A percentile compares a stretch with the other conserved stretches of the same genome.
Evolutionary conservation across 1,140 invertebrate genomes (phyloP).

Genomic region (Mylabris phalerata): DNA sequence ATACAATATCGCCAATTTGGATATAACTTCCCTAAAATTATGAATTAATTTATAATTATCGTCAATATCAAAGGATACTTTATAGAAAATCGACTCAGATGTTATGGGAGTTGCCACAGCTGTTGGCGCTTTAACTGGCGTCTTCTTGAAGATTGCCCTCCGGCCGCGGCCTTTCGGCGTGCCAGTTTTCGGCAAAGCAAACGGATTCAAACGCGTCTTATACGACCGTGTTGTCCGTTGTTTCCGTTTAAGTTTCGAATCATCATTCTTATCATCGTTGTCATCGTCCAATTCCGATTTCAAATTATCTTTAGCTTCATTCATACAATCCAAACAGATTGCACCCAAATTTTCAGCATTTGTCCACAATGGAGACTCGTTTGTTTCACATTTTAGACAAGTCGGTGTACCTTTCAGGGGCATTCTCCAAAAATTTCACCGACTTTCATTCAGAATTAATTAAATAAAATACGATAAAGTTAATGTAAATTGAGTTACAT

Average conservation of each 20-base stretch:
- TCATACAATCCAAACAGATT: conserved; percentile 54
- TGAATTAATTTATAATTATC: not conserved
- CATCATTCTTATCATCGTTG: conserved; percentile 40
- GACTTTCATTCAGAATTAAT: too few species aligned
- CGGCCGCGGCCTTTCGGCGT: conserved; percentile 63
- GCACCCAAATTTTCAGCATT: conserved; percentile 53
- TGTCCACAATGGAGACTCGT: conserved; percentile 55
- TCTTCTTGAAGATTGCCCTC: conserved; percentile 73
- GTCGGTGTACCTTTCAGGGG: conserved; percentile 56
- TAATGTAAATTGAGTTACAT: too few species aligned
- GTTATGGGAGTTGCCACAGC: conserved; percentile 74
- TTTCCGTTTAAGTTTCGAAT: conserved; percentile 45
- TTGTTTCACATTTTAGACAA: conserved; percentile 54
- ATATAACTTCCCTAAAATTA: conserved; percentile 65
- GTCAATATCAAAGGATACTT: conserved; percentile 47
- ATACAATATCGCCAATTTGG: conserved; percentile 88
- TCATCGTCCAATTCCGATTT: conserved; percentile 34
- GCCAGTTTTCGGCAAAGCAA: conserved; percentile 42
- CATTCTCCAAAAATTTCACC: conserved; percentile 40
- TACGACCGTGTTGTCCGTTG: conserved; percentile 51
- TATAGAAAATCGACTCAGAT: conserved; percentile 74
- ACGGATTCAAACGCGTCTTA: conserved; percentile 42
- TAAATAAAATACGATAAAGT: too few species aligned
- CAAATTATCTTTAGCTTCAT: conserved; percentile 40
- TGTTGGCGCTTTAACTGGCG: conserved; percentile 70